Evolutionary conservation across 2,888 invertebrate genomes (phyloP).

Genomic region (Thera obeliscata): DNA sequence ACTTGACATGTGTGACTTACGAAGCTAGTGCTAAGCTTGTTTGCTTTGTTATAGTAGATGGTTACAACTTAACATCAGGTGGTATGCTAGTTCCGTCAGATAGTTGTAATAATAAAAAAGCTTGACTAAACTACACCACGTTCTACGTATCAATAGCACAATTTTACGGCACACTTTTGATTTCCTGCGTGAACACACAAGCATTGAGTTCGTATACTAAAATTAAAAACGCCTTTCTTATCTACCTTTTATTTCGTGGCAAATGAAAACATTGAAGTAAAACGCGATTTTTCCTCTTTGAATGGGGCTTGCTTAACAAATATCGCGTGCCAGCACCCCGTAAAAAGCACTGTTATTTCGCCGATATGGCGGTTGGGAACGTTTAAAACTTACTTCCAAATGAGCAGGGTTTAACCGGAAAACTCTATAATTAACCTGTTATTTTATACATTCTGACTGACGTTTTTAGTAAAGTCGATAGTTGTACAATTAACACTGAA

Average conservation of each 20-base stretch:
- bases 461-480: conserved; percentile 28
- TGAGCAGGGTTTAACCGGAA: conserved; percentile 47
- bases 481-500: conserved; percentile 30
- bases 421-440: conserved; percentile 56
- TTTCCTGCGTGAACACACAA: conserved; percentile 1
- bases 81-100: no score
- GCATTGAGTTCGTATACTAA: conserved; percentile 9
- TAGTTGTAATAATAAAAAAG: no score
- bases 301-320: conserved; percentile 40
- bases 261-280: conserved; percentile 28
- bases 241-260: conserved; percentile 21
- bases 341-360: conserved; percentile 50
- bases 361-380: conserved; percentile 39
- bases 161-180: not conserved
- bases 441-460: conserved; percentile 45
- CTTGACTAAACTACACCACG: no score
- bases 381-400: conserved; percentile 57
- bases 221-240: conserved; percentile 18
- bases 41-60: no score
- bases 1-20: no score
- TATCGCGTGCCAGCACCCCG: conserved; percentile 51
- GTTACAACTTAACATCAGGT: no score
- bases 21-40: no score
- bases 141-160: no score
- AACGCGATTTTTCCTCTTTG: conserved; percentile 28